These are phyloP conservation scores for Amphiprion ocellaris DNA, from an alignment of 2,113 vertebrate genomes.

Conservation along the genomic window DNA sequence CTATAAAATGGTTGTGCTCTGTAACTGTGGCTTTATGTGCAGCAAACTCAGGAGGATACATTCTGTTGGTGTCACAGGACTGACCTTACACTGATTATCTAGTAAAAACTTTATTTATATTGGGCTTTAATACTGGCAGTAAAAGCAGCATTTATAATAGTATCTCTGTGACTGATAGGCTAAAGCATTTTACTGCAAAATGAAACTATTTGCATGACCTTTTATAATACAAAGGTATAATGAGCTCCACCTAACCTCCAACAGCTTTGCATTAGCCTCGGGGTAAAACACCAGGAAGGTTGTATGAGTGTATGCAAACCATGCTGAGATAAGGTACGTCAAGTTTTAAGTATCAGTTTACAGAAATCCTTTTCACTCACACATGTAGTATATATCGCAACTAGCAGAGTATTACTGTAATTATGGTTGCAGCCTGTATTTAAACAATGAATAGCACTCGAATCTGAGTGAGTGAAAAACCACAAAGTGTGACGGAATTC, in stretches of 20 bases:
- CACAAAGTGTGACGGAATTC: neutral
- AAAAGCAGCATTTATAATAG: neutral
- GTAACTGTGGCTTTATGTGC: no score
- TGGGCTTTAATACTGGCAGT: neutral
- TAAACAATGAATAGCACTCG: neutral
- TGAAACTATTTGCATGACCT: constrained; percentile 24
- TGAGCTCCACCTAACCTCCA: neutral
- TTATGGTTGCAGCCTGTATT: no score
- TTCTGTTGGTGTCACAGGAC: neutral
- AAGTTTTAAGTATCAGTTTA: neutral
- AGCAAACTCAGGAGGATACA: neutral
- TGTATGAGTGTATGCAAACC: constrained; percentile 1
- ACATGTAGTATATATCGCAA: neutral
- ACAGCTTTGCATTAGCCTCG: neutral
- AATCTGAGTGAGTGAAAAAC: constrained; percentile 1
- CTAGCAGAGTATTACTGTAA: neutral
- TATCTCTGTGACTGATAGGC: neutral
- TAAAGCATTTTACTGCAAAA: constrained; percentile 27
- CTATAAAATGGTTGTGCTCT: no score
- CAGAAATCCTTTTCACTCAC: neutral
- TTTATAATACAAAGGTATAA: constrained; percentile 3
- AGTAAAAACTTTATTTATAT: neutral
- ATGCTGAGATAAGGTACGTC: neutral
- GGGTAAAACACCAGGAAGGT: neutral
- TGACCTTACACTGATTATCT: neutral